These are phyloP conservation scores for Seriola quinqueradiata DNA, from an alignment of 2,113 vertebrate genomes.

Conservation along the genomic window DNA sequence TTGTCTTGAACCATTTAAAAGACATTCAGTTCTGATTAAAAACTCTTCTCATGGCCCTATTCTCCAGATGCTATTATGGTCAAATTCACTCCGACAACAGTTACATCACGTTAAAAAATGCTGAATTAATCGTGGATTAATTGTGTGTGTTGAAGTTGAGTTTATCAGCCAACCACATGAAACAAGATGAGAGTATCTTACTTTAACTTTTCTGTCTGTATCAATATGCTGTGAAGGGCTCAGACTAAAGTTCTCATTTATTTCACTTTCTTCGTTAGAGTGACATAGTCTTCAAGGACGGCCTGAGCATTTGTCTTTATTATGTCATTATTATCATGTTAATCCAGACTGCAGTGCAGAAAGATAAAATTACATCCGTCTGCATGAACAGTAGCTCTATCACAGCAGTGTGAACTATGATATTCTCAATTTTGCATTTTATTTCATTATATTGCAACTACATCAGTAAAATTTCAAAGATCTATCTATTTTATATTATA, in stretches of 20 bases:
- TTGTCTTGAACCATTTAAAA: constrained; percentile 47
- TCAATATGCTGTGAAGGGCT: background rate
- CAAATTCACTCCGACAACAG: constrained; percentile 39
- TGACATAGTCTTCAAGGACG: background rate
- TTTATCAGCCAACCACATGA: constrained; percentile 21
- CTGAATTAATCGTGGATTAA: constrained; percentile 16
- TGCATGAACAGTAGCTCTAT: background rate
- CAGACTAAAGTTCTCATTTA: background rate
- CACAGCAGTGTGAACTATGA: background rate
- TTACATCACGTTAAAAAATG: constrained; percentile 40
- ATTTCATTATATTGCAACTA: no score
- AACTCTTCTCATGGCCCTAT: background rate
- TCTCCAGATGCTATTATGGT: constrained; percentile 22
- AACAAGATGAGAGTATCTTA: background rate
- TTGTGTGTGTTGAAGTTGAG: background rate
- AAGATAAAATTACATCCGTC: background rate
- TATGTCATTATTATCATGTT: background rate
- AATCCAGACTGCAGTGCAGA: background rate
- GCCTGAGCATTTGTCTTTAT: background rate
- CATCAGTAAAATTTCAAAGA: no score
- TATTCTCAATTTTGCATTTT: no score
- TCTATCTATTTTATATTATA: no score
- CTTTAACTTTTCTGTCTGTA: background rate
- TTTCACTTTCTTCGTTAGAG: background rate
- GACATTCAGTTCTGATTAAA: constrained; percentile 41